Percentiles rank a stretch among this genome's conserved stretches.
Conservation (phyloP, 2,797 vertebrate species). For the Selene dorsalis region DNA sequence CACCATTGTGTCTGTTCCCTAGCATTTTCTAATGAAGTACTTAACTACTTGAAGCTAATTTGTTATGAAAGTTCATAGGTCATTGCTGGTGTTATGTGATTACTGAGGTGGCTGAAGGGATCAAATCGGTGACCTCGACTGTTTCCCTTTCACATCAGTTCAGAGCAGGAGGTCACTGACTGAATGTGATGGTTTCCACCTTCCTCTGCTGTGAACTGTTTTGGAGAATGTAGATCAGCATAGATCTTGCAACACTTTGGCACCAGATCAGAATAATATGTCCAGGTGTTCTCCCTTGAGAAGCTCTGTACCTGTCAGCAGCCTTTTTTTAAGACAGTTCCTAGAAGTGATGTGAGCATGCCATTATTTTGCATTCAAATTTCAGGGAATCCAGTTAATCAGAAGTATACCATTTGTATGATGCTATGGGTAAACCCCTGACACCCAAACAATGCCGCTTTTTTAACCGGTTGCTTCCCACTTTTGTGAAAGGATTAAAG, state of each 20-base stretch:
- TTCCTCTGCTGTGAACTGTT: conserved; percentile 29
- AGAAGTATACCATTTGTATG: conserved; percentile 56
- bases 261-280: conserved; percentile 28
- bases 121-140: neutral
- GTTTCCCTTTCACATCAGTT: conserved; percentile 7
- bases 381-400: conserved; percentile 57
- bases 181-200: conserved; percentile 32
- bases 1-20: neutral
- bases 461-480: conserved; percentile 50
- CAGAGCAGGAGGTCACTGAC: conserved; percentile 53
- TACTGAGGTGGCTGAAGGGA: neutral
- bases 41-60: neutral
- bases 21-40: neutral
- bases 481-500: conserved; percentile 54
- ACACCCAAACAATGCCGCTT: conserved; percentile 68
- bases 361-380: conserved; percentile 43
- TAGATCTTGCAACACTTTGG: conserved; percentile 32
- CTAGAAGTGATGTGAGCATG: conserved; percentile 25
- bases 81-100: neutral
- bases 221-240: conserved; percentile 10
- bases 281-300: conserved; percentile 64
- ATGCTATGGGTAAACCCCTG: conserved; percentile 43
- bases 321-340: conserved; percentile 30
- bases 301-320: conserved; percentile 27
- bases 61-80: neutral